These are phyloP conservation scores for Loris lydekkerianus DNA, from an alignment of 2,797 vertebrate species.

Conservation along the genomic window DNA sequence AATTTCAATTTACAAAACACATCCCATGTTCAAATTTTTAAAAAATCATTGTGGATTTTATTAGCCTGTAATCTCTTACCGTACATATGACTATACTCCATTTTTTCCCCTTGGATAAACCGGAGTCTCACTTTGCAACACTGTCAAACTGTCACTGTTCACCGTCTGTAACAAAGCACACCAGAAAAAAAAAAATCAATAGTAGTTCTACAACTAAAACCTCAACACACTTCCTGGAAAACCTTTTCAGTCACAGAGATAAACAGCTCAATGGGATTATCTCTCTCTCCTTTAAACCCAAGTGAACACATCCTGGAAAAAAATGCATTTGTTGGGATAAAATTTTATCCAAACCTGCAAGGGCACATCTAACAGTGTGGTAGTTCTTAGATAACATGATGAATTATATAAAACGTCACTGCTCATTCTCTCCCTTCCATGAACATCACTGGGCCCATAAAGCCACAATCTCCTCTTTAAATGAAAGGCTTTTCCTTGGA, in stretches of 20 bases:
- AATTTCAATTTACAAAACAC: slow-evolving; percentile 11
- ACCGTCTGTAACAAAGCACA: slow-evolving; percentile 64
- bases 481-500: not conserved
- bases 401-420: slow-evolving; percentile 43
- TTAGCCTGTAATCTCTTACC: not conserved
- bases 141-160: slow-evolving; percentile 64
- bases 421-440: not conserved
- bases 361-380: slow-evolving; percentile 32
- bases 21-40: not conserved
- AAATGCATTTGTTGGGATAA: slow-evolving; percentile 47
- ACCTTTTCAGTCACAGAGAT: slow-evolving; percentile 71
- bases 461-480: not conserved
- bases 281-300: slow-evolving; percentile 68
- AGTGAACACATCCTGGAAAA: slow-evolving; percentile 12
- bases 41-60: not conserved
- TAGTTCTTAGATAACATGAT: slow-evolving; percentile 37
- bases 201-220: slow-evolving; percentile 63
- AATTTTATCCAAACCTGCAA: slow-evolving; percentile 66
- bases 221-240: slow-evolving; percentile 68
- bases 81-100: not conserved
- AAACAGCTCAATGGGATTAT: slow-evolving; percentile 77
- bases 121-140: slow-evolving; percentile 42
- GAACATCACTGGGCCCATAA: not conserved
- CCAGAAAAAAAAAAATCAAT: slow-evolving; percentile 71
- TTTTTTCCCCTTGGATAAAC: not conserved